Evolutionary conservation across 2,888 invertebrate genomes (phyloP).

Genomic region (Drepana falcataria): DNA sequence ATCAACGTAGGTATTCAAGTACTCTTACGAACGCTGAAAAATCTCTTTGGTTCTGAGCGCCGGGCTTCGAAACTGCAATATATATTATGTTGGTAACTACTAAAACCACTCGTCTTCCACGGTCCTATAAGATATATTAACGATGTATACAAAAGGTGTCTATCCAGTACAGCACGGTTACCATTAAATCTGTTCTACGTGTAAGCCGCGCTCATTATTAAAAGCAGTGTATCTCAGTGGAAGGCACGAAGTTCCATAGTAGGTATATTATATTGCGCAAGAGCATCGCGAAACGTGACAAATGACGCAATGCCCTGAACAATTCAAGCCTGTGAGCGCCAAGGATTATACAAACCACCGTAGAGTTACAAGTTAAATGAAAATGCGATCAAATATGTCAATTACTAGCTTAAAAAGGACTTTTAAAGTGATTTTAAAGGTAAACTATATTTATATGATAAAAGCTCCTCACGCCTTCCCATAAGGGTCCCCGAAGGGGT

Average conservation of each 20-base stretch:
- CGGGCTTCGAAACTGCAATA: too few species aligned
- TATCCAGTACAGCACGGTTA: conserved; percentile 24
- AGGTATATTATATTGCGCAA: conserved; percentile 48
- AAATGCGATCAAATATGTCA: conserved; percentile 11
- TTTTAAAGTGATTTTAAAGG: too few species aligned
- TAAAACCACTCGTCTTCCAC: too few species aligned
- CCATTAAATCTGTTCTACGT: conserved; percentile 36
- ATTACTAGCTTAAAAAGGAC: too few species aligned
- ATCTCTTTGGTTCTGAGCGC: too few species aligned
- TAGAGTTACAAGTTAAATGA: conserved; percentile 23
- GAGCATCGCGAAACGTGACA: conserved; percentile 55
- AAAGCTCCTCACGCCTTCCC: too few species aligned
- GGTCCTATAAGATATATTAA: not conserved
- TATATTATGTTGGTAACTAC: too few species aligned
- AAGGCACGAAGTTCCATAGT: conserved; percentile 49
- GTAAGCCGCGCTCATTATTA: conserved; percentile 45
- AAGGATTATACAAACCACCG: conserved; percentile 34
- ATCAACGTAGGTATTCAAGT: too few species aligned
- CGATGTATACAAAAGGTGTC: conserved; percentile 2
- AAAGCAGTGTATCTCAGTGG: conserved; percentile 47
- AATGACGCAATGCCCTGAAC: conserved; percentile 65
- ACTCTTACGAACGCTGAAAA: too few species aligned
- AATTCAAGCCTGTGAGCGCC: conserved; percentile 53
- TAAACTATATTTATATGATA: too few species aligned
- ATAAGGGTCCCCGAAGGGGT: too few species aligned